Evolutionary conservation across 1,140 invertebrate species (phyloP).

Genomic region (Augochlora pura): DNA sequence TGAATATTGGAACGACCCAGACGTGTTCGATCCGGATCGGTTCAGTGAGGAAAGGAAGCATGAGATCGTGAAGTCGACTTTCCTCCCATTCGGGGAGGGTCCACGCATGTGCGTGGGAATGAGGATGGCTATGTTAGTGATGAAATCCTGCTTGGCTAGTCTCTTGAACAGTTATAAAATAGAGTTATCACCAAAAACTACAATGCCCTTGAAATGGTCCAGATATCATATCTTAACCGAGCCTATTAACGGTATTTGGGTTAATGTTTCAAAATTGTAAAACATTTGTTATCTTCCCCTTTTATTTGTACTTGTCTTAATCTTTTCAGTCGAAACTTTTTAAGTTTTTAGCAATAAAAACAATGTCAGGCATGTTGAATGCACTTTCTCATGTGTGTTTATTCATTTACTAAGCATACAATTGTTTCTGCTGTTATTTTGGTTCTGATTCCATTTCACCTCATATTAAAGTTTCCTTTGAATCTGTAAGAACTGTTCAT

Average conservation of each 20-base stretch:
- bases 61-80: constrained; percentile 67
- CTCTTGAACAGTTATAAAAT: constrained; percentile 58
- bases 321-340: no score
- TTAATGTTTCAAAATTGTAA: constrained; percentile 15
- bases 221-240: constrained; percentile 9
- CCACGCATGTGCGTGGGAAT: constrained; percentile 81
- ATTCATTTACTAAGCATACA: no score
- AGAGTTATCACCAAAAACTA: constrained; percentile 51
- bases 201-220: constrained; percentile 43
- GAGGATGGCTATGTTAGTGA: constrained; percentile 58
- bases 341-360: no score
- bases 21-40: constrained; percentile 85
- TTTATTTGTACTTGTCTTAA: no score
- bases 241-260: constrained; percentile 53
- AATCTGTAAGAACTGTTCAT: no score
- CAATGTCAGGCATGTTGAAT: no score
- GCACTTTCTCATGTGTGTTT: no score
- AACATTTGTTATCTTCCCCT: no score
- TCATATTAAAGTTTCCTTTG: no score
- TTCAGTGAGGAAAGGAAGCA: constrained; percentile 79
- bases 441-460: no score
- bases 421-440: no score
- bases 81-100: constrained; percentile 83
- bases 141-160: constrained; percentile 46
- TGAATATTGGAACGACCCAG: constrained; percentile 79